Conservation (phyloP, 2,888 invertebrate species). For the Drosophila mettleri region DNA sequence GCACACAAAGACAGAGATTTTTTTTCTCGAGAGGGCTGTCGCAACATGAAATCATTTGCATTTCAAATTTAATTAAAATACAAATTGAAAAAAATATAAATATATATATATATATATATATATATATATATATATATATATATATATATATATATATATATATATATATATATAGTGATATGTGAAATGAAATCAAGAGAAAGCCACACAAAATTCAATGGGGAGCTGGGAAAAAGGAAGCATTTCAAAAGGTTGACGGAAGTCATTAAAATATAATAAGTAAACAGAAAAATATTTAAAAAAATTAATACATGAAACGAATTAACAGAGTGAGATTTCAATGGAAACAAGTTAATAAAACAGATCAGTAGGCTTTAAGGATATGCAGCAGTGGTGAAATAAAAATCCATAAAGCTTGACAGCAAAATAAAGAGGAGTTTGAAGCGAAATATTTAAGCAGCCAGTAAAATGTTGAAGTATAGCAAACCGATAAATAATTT, state of each 20-base stretch:
- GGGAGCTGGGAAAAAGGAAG: slow-evolving; percentile 19
- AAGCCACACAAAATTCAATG: slow-evolving; percentile 28
- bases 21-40: slow-evolving; percentile 12
- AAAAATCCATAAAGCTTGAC: neutral
- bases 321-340: neutral
- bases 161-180: neutral
- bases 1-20: neutral
- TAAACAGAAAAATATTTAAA: slow-evolving; percentile 29
- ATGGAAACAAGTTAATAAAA: neutral
- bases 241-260: slow-evolving; percentile 28
- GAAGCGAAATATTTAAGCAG: neutral
- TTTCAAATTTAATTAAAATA: slow-evolving; percentile 68
- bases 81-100: slow-evolving; percentile 51
- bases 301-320: slow-evolving; percentile 8
- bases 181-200: slow-evolving; percentile 33
- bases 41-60: slow-evolving; percentile 51
- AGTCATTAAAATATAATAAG: slow-evolving; percentile 39
- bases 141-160: neutral
- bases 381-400: neutral
- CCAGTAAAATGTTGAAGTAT: neutral
- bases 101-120: too few species aligned
- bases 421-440: neutral
- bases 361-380: neutral
- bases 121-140: neutral
- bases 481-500: too few species aligned